phyloP scores from a whole-genome alignment of 2,888 invertebrate genomes.

The Eupithecia subfuscata region DNA sequence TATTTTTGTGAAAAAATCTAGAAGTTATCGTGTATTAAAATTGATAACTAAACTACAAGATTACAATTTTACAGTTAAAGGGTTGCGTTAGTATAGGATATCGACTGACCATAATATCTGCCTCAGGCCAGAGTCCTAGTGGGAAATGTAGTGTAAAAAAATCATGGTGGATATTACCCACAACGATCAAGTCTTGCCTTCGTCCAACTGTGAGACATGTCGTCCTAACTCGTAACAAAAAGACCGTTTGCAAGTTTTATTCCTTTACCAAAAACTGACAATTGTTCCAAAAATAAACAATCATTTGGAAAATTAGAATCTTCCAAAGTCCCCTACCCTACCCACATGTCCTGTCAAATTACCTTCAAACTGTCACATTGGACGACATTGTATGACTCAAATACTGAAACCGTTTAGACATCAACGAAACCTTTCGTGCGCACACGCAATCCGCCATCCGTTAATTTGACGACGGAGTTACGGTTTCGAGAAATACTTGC shows the following conservation, averaged over 20 bases:
- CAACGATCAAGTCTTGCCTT: no score
- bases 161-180: background rate
- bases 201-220: background rate
- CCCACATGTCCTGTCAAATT: conserved; percentile 9
- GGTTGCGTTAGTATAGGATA: background rate
- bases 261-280: background rate
- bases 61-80: background rate
- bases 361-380: conserved; percentile 4
- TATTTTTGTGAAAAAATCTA: background rate
- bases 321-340: background rate
- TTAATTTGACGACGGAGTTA: conserved; percentile 40
- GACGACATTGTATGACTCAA: conserved; percentile 3
- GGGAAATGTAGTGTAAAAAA: background rate
- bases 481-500: conserved; percentile 20
- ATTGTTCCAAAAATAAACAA: background rate
- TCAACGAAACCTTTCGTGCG: conserved; percentile 7
- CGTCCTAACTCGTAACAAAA: background rate
- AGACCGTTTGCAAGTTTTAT: background rate
- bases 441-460: conserved; percentile 15
- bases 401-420: background rate
- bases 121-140: background rate
- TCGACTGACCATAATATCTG: background rate
- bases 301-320: background rate
- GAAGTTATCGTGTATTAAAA: background rate
- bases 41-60: background rate